Evolutionary conservation across 2,113 vertebrate genomes (phyloP).

Genomic region (Numenius arquata): DNA sequence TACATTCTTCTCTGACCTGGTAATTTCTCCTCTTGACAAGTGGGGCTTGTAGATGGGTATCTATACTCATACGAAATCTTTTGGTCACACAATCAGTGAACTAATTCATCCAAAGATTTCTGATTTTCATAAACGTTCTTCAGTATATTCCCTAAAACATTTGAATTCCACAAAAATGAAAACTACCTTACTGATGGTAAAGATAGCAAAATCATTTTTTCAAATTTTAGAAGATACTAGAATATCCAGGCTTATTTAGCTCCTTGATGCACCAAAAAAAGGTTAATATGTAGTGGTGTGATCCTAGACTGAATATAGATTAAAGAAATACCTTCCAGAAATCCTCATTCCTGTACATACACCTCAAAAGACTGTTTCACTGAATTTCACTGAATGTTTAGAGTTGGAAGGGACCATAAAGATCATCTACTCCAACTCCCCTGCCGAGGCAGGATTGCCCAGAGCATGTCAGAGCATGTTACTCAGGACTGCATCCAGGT

Average conservation of each 20-base stretch:
- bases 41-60: neutral
- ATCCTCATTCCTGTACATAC: neutral
- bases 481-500: too few species aligned
- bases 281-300: neutral
- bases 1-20: neutral
- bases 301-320: neutral
- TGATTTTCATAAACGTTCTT: neutral
- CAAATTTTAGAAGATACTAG: neutral
- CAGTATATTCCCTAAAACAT: neutral
- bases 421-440: too few species aligned
- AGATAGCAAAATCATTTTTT: neutral
- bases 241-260: neutral
- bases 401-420: too few species aligned
- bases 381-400: too few species aligned
- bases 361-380: neutral
- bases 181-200: neutral
- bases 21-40: neutral
- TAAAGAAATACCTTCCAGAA: neutral
- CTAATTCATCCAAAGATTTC: neutral
- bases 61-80: neutral
- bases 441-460: too few species aligned
- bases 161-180: neutral
- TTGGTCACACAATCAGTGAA: neutral
- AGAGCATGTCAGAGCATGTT: too few species aligned
- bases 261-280: neutral